These are phyloP conservation scores for Fringilla coelebs DNA, from an alignment of 2,797 vertebrate genomes.

Conservation along the genomic window DNA sequence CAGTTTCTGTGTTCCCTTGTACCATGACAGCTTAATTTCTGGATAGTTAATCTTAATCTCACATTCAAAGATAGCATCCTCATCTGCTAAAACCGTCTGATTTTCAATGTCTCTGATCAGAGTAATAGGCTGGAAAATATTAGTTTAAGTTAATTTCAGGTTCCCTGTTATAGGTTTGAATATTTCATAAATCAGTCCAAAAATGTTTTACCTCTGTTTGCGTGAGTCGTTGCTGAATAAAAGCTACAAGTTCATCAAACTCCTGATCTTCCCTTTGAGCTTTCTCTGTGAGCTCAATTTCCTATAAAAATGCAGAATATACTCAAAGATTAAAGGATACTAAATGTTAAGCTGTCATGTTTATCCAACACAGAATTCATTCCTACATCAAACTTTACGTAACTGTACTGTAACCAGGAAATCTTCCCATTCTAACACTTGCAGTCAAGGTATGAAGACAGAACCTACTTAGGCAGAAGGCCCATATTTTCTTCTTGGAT, in stretches of 20 bases:
- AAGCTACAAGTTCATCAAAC: conserved; percentile 93
- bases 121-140: conserved; percentile 86
- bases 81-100: conserved; percentile 82
- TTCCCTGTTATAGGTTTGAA: background rate
- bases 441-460: background rate
- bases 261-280: conserved; percentile 88
- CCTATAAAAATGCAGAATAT: conserved; percentile 75
- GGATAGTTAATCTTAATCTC: conserved; percentile 98
- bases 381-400: background rate
- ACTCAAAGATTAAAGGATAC: background rate
- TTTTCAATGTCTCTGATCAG: conserved; percentile 91
- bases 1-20: conserved; percentile 96
- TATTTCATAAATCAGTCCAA: background rate
- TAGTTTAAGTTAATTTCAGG: conserved; percentile 35
- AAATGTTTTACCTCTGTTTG: conserved; percentile 87
- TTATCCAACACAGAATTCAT: background rate
- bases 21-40: conserved; percentile 98
- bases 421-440: background rate
- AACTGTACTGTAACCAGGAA: background rate
- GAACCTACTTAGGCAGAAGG: background rate
- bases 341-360: background rate
- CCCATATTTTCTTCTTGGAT: background rate
- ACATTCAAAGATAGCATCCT: conserved; percentile 90
- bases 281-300: conserved; percentile 88
- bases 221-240: conserved; percentile 95